Base-by-base conservation (phyloP, 2,888 invertebrate species). In the Baccha elongata region DNA sequence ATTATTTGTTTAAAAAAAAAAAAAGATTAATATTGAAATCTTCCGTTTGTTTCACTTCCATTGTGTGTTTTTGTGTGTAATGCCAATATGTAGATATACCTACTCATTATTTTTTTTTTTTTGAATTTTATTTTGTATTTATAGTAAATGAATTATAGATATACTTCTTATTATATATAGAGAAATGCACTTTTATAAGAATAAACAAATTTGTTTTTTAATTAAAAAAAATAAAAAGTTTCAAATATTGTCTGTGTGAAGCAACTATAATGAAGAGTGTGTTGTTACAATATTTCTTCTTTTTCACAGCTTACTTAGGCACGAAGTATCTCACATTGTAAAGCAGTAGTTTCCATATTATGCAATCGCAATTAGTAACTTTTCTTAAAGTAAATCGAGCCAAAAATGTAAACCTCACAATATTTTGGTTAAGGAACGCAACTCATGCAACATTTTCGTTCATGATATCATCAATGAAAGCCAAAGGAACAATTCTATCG, bases 21-120 rank as follows among this genome's bases (percentile, higher is more conserved):
- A 32, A 26, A n/a, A n/a, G n/a, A n/a, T n/a, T n/a, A n/a, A 3
- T 6, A 26, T 52, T 74, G 44, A 73, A 71, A 71, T 29, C 78
- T 83, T 78, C 83, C 78, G 72, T 78, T 83, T 67, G 15, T 35
- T 29, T 78, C 67, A 83, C 83, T 83, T 83, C 78, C 83, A 83
- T 67, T 52, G 62, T 78, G 64, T 80, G 53, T 71, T 55, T 83
- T 50, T 78, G 83, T 78, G 64, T 64, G 78, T 83, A 50, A 1
- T 62, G 32, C 50, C 72, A 44, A 73, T 35, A 26, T 42, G 52
- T 76, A 65, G 50, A 75, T 71, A 65, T 35, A 50, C 55, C 44
- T 75, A 23, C 7, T 37, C 5, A 21, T 42, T 23, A 42, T 11
- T 32, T 46, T 13, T 26, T 26, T 42, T 8, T 32, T n/a, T n/a